Evolutionary conservation across 2,888 invertebrate species (phyloP), one percentile per base, ranked within the genome.

Genomic region (Phengaris arion): DNA sequence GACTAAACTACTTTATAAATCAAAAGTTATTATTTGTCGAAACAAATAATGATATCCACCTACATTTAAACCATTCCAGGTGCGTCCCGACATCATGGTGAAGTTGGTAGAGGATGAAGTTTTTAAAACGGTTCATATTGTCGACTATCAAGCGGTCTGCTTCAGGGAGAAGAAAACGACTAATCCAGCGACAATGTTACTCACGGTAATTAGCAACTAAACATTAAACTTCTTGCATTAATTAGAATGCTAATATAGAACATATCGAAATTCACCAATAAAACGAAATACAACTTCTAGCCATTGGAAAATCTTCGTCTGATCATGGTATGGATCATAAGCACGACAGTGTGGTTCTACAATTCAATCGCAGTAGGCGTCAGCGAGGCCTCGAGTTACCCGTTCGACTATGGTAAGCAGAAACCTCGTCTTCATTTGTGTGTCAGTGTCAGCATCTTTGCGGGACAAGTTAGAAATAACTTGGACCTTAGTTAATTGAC

Each of bases 71-170:
- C 35, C 13, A 74, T 81, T 81, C 54, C 81, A 93, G 93, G 82
- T 93, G 55, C 95, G 96, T 78, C 96, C 96, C 3, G 95, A 96
- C 69, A 95, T 98, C 46, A 97, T 98, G 97, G 92, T 94, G 76
- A 95, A 94, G 81, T 89, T 97, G 74, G 94, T 98, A 0, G 94
- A 95, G 77, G 96, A 96, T 78, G 95, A 95, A 9, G 96, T 98
- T 55, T 98, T 95, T 87, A 96, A 95, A 81, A 94, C 95, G 76
- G 95, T 98, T 12, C 94, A 95, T 75, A 95, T 98, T 75, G 96
- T 96, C 80, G 98, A 98, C 87, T 98, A 98, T 85, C 98, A 98
- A 89, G 98, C 97, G 0, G 97, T 98, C 35, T 98, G 98, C 87
- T 97, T 97, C 82, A 95, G 96, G 79, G 94, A 94, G 74, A 95